These are phyloP conservation scores for Lasiommata megera DNA, from an alignment of 2,888 invertebrate genomes.

Conservation along the genomic window DNA sequence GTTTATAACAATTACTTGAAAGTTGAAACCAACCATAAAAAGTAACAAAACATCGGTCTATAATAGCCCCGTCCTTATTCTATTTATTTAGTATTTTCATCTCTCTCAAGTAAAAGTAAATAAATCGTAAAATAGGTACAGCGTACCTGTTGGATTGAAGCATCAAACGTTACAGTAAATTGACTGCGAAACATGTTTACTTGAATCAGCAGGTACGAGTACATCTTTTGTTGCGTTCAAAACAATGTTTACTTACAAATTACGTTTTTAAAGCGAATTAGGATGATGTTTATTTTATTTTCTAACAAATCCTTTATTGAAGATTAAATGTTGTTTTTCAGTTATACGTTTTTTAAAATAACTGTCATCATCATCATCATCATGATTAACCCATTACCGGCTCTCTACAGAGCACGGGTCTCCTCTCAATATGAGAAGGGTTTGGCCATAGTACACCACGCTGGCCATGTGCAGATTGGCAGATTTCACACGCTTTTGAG, in stretches of 20 bases:
- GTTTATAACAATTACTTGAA: too few relatives aligned
- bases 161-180: slow-evolving; percentile 3
- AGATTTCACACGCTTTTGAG: too few relatives aligned
- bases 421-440: too few relatives aligned
- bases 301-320: not conserved
- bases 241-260: not conserved
- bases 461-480: too few relatives aligned
- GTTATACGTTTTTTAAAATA: too few relatives aligned
- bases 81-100: not conserved
- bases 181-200: not conserved
- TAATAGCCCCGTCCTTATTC: not conserved
- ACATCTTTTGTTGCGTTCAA: not conserved
- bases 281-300: not conserved
- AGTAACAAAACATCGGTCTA: not conserved
- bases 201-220: not conserved
- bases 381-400: too few relatives aligned
- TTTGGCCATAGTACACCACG: too few relatives aligned
- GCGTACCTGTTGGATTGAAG: not conserved
- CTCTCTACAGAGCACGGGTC: too few relatives aligned
- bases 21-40: not conserved
- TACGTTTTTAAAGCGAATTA: not conserved
- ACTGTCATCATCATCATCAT: too few relatives aligned
- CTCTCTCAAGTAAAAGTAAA: not conserved
- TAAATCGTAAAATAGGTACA: not conserved
- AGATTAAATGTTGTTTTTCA: too few relatives aligned